A percentile compares a stretch with the other conserved stretches of the same genome.
Evolutionary conservation across 2,113 vertebrate species (phyloP).

Genomic region (Cygnus atratus): DNA sequence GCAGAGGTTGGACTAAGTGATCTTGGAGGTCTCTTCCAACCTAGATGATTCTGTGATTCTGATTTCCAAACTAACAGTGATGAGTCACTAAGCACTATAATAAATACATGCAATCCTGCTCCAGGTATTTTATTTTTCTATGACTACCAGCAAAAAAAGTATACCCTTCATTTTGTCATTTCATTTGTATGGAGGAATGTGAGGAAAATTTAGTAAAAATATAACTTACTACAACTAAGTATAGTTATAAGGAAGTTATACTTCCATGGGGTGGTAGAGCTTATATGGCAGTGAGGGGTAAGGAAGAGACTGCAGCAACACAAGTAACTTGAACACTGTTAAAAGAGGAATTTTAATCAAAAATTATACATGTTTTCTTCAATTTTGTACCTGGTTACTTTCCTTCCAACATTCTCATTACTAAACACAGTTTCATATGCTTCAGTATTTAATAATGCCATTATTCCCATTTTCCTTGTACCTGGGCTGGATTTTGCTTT

Average conservation of each 20-base stretch:
- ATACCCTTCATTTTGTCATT: neutral
- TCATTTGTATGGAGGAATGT: neutral
- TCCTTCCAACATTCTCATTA: neutral
- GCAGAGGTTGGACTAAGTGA: no score
- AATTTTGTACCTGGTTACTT: neutral
- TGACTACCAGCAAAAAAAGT: neutral
- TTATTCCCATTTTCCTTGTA: neutral
- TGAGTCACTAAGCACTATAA: neutral
- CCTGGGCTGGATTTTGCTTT: neutral
- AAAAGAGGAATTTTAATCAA: constrained; percentile 6
- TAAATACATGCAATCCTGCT: neutral
- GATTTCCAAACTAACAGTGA: neutral
- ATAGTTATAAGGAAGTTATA: neutral
- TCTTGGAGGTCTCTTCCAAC: no score
- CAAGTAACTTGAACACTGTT: neutral
- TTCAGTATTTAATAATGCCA: neutral
- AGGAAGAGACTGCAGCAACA: neutral
- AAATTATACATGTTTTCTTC: neutral
- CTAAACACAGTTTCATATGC: neutral
- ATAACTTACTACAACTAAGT: neutral
- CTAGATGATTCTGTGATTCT: no score
- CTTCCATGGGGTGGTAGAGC: neutral
- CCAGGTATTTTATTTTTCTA: neutral
- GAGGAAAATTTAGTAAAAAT: neutral
- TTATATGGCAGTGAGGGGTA: neutral